phyloP scores from a whole-genome alignment of 2,797 vertebrate species.

The Podarcis siculus region DNA sequence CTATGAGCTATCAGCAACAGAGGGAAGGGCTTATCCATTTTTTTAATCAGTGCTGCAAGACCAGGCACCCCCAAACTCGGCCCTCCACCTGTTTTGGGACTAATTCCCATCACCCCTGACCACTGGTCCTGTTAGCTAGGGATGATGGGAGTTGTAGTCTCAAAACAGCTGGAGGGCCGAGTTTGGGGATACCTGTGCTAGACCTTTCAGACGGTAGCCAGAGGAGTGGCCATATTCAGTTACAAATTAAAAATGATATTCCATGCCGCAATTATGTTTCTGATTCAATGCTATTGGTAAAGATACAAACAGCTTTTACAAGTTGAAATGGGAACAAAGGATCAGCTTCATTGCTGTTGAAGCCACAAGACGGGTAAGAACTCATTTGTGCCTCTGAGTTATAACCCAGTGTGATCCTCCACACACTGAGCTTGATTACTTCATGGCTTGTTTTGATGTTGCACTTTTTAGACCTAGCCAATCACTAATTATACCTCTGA shows the following conservation, averaged over 20 bases:
- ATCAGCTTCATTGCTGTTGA: not conserved
- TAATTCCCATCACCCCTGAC: too few species aligned
- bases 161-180: too few species aligned
- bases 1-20: not conserved
- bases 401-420: constrained; percentile 91
- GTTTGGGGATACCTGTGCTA: too few species aligned
- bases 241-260: not conserved
- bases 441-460: constrained; percentile 87
- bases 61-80: too few species aligned
- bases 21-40: not conserved
- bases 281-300: not conserved
- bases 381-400: constrained; percentile 89
- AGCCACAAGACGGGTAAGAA: not conserved
- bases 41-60: too few species aligned
- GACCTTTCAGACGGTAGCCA: not conserved
- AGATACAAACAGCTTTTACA: not conserved
- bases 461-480: constrained; percentile 89
- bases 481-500: constrained; percentile 80
- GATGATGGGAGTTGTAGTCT: too few species aligned
- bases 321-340: not conserved
- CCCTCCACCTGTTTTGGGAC: too few species aligned
- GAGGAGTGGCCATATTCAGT: not conserved
- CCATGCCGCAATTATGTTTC: not conserved
- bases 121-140: too few species aligned
- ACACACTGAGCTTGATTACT: constrained; percentile 93